Conservation (phyloP, 1,140 invertebrate genomes). For the Brachionus plicatilis region DNA sequence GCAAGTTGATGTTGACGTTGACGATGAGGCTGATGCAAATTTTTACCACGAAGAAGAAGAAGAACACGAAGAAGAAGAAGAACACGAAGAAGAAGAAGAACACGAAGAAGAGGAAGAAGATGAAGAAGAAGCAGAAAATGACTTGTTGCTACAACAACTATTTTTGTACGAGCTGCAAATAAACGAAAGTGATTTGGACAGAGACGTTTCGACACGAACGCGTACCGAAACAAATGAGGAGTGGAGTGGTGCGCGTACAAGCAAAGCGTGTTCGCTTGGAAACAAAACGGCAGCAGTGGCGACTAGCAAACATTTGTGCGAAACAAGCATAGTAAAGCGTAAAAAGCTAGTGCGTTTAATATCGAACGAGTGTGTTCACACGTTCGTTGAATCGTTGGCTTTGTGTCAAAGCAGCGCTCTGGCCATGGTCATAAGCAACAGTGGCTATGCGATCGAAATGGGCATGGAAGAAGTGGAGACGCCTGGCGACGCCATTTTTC, state of each 20-base stretch:
- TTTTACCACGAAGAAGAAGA: too few relatives aligned
- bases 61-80: too few relatives aligned
- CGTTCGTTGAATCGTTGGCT: not conserved
- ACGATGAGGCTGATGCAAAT: too few relatives aligned
- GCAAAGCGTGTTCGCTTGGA: not conserved
- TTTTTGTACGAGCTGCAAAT: constrained; percentile 34
- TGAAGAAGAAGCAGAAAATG: not conserved
- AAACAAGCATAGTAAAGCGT: not conserved
- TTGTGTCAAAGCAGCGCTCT: constrained; percentile 31
- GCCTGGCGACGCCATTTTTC: constrained; percentile 16
- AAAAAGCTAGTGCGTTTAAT: constrained; percentile 1
- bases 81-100: not conserved
- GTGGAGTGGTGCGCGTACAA: too few relatives aligned
- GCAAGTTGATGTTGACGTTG: too few relatives aligned
- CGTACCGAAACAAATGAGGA: too few relatives aligned
- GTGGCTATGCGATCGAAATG: constrained; percentile 21
- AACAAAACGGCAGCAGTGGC: too few relatives aligned
- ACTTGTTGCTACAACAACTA: constrained; percentile 17
- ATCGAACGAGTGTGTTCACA: not conserved
- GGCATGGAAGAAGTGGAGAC: constrained; percentile 11
- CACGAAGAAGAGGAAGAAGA: too few relatives aligned
- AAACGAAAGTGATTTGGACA: not conserved
- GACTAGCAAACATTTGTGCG: not conserved
- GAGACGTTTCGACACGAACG: too few relatives aligned
- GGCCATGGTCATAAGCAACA: constrained; percentile 30